phyloP scores from a whole-genome alignment of 2,888 invertebrate genomes.

The Nemoura dubitans region DNA sequence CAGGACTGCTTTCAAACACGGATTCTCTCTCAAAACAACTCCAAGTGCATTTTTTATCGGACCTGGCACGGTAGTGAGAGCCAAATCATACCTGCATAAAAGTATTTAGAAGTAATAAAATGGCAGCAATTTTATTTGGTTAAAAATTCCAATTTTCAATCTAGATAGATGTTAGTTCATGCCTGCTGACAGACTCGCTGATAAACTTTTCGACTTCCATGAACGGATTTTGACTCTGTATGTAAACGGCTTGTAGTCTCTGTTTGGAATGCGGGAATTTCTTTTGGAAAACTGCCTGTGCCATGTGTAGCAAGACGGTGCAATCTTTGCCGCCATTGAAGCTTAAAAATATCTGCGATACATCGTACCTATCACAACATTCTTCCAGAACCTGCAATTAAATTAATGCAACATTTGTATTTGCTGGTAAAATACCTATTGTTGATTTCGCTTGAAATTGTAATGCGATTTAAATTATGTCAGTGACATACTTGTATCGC shows the following conservation, averaged over 20 bases:
- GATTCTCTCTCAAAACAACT: constrained; percentile 67
- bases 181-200: constrained; percentile 68
- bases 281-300: constrained; percentile 62
- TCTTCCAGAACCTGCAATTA: constrained; percentile 68
- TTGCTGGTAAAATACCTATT: constrained; percentile 32
- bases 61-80: constrained; percentile 72
- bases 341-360: constrained; percentile 83
- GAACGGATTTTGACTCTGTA: constrained; percentile 82
- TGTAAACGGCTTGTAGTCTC: constrained; percentile 78
- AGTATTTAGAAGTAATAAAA: not conserved
- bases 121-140: not conserved
- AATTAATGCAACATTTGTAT: constrained; percentile 21
- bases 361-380: constrained; percentile 70
- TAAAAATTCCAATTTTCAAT: constrained; percentile 30
- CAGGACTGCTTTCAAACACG: constrained; percentile 79
- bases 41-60: constrained; percentile 78
- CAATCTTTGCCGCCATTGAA: constrained; percentile 99
- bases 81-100: constrained; percentile 71
- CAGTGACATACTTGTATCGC: constrained; percentile 7
- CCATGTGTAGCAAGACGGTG: constrained; percentile 85
- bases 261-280: constrained; percentile 49
- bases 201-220: constrained; percentile 80
- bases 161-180: constrained; percentile 15
- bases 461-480: constrained; percentile 23
- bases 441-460: not conserved